Conservation (phyloP, 2,888 invertebrate species). For the Peribatodes rhomboidaria region DNA sequence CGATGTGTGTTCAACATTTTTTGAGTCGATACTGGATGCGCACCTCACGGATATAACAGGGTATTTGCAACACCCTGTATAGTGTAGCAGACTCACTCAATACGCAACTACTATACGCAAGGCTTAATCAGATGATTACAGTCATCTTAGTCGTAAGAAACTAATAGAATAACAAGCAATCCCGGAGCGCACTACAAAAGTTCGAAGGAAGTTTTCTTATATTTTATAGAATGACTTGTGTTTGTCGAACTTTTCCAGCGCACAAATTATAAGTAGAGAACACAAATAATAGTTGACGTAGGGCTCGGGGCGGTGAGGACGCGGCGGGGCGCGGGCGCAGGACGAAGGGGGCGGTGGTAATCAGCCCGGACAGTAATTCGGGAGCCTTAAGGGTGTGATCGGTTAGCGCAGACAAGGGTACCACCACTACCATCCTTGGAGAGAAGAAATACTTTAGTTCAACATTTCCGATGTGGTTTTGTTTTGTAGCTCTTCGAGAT, state of each 20-base stretch:
- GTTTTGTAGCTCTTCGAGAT: slow-evolving; percentile 85
- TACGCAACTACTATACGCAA: slow-evolving; percentile 15
- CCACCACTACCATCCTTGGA: slow-evolving; percentile 80
- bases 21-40: too few species aligned
- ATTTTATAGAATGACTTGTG: slow-evolving; percentile 80
- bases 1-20: too few species aligned
- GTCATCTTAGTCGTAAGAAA: slow-evolving; percentile 58
- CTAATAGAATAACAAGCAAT: slow-evolving; percentile 74
- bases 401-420: slow-evolving; percentile 84
- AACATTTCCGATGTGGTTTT: slow-evolving; percentile 85
- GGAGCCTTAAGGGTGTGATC: slow-evolving; percentile 85
- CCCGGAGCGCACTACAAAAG: slow-evolving; percentile 73
- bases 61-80: too few species aligned
- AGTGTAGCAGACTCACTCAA: background rate
- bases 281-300: slow-evolving; percentile 84
- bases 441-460: slow-evolving; percentile 85
- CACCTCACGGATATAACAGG: too few species aligned
- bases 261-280: slow-evolving; percentile 83
- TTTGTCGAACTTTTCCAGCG: slow-evolving; percentile 81
- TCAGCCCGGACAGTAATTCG: slow-evolving; percentile 85
- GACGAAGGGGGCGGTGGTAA: slow-evolving; percentile 71
- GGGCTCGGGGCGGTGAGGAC: slow-evolving; percentile 64
- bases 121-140: slow-evolving; percentile 60
- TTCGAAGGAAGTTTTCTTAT: slow-evolving; percentile 76
- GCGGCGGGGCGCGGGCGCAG: slow-evolving; percentile 48